Evolutionary conservation across 2,888 invertebrate genomes (phyloP).

Genomic region (Polymixis flavicincta): DNA sequence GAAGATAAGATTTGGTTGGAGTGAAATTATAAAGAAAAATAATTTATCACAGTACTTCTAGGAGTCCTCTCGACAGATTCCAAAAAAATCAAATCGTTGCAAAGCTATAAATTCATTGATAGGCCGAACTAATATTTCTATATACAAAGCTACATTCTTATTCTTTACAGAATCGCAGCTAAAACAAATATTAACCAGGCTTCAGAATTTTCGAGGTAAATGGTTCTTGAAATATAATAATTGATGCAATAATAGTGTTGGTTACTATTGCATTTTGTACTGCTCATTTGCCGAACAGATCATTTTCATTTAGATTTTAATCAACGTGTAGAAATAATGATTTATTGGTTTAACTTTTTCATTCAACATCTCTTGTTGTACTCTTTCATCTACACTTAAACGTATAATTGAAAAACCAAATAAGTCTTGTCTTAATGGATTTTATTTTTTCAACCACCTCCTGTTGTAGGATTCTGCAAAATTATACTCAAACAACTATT

Average conservation of each 20-base stretch:
- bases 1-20: slow-evolving; percentile 7
- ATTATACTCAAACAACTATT: slow-evolving; percentile 28
- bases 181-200: neutral
- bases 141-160: neutral
- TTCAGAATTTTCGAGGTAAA: slow-evolving; percentile 5
- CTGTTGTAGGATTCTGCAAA: slow-evolving; percentile 6
- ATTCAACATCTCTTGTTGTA: slow-evolving; percentile 17
- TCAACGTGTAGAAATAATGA: neutral
- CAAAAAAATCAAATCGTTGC: neutral
- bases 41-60: neutral
- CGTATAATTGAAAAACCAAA: neutral
- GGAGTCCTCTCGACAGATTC: neutral
- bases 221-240: neutral
- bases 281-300: neutral
- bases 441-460: slow-evolving; percentile 6
- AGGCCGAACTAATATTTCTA: slow-evolving; percentile 16
- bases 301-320: neutral
- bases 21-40: neutral
- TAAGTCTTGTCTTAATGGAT: neutral
- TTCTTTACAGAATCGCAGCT: neutral
- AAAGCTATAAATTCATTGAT: neutral
- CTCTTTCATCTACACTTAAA: slow-evolving; percentile 5
- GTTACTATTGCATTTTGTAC: slow-evolving; percentile 7
- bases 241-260: neutral
- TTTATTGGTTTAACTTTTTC: neutral